Conservation (phyloP, 64 coral and sea anemone genomes). For the Montipora sp. region DNA sequence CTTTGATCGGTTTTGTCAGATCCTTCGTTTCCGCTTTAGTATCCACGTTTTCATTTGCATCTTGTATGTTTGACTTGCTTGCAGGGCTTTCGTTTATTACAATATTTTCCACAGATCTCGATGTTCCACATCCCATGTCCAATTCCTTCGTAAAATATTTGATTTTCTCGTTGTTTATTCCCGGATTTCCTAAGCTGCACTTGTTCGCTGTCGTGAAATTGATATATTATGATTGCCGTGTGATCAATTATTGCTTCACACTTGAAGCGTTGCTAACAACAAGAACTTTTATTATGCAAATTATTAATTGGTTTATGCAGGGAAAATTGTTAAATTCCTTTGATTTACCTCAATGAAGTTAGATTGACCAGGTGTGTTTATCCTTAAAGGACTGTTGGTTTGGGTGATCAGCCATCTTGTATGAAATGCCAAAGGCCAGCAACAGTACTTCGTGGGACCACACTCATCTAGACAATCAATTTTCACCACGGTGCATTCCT, state of each 20-base stretch:
- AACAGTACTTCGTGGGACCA: too few relatives aligned
- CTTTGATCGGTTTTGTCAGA: neutral
- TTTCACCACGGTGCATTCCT: too few relatives aligned
- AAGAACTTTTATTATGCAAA: neutral
- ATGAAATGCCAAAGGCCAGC: neutral
- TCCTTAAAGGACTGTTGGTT: too few relatives aligned
- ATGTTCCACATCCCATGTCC: constrained; percentile 28
- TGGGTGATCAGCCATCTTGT: neutral
- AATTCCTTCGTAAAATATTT: too few relatives aligned
- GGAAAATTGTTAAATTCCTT: too few relatives aligned
- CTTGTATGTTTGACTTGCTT: neutral
- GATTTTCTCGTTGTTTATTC: neutral
- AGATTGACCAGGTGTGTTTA: too few relatives aligned
- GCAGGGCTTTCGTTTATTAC: neutral
- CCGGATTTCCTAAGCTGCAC: neutral
- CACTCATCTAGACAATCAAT: too few relatives aligned
- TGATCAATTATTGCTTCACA: neutral
- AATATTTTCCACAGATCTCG: constrained; percentile 19
- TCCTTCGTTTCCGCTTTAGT: neutral
- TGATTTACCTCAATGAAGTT: too few relatives aligned
- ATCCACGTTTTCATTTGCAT: neutral
- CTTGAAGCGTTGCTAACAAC: constrained; percentile 17
- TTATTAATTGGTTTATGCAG: too few relatives aligned
- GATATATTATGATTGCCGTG: neutral
- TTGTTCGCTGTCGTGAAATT: neutral